These are phyloP conservation scores for Sinocyclocheilus grahami DNA, from an alignment of 2,113 vertebrate species.

Conservation along the genomic window DNA sequence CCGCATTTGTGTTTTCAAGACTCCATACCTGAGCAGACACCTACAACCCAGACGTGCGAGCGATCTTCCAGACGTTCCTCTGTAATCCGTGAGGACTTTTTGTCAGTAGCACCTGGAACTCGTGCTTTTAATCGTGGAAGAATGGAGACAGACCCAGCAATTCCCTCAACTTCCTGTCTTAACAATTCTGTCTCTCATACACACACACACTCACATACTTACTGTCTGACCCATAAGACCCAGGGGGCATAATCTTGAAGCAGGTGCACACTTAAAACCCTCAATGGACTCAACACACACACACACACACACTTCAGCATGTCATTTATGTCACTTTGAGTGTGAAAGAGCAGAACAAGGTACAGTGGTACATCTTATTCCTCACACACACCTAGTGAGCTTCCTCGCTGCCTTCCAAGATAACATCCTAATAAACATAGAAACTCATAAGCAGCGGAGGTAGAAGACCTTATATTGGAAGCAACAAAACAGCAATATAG, in stretches of 20 bases:
- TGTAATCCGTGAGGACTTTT: conserved; percentile 30
- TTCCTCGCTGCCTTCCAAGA: background rate
- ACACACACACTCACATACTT: background rate
- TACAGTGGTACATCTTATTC: background rate
- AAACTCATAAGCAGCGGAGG: no score
- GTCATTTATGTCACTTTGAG: background rate
- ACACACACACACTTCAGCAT: background rate
- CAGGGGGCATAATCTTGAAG: conserved; percentile 11
- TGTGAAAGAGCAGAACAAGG: background rate
- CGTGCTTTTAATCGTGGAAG: conserved; percentile 31
- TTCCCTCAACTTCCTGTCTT: conserved; percentile 22
- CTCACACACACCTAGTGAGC: background rate
- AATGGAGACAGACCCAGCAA: conserved; percentile 37
- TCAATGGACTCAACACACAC: conserved; percentile 8
- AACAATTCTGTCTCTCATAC: background rate
- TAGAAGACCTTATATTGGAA: no score
- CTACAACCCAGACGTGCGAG: conserved; percentile 28
- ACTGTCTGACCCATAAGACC: background rate
- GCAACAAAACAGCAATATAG: no score
- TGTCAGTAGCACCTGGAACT: conserved; percentile 17
- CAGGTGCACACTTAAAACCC: conserved; percentile 33
- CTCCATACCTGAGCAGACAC: conserved; percentile 14
- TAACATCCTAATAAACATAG: no score
- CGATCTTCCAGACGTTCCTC: conserved; percentile 36
- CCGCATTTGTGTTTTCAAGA: conserved; percentile 20